Evolutionary conservation across 2,797 vertebrate genomes (phyloP), one percentile per base, ranked within the genome.

Genomic region (Denticeps clupeoides): DNA sequence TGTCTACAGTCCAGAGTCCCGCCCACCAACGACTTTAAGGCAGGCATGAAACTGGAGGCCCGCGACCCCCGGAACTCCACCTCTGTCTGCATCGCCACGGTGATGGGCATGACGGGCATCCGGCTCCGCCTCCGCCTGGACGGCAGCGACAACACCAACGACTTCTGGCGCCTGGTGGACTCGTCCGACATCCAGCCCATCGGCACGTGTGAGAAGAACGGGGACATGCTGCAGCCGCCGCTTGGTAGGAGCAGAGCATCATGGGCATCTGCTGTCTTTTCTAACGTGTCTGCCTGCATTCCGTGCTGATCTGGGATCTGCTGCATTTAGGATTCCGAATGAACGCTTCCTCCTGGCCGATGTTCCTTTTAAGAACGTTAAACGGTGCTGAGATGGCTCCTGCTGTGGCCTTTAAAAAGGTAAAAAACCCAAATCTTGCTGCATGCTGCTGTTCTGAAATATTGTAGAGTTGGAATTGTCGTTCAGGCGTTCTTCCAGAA

Each of bases 111-210:
- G 59, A 89, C 83, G 0, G 94, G 94, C 12, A 85, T 86, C 26
- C 85, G 93, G 26, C 79, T 98, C 13, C 83, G 86, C n/a, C 74
- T 98, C 52, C 80, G 93, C 1, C 82, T 98, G 51, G 94, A 98
- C 13, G 94, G 93, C 32, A 89, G 89, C 2, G 94, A 97, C 76
- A 93, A 91, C 80, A 91, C 81, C 78, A 98, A 98, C 38, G 94
- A 98, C 72, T 97, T 97, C 70, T 98, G 94, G 94, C 83, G 88
- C 18, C 82, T 98, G 47, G 90, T 97, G 2, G 94, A 98, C 78
- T 95, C 93, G n/a, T 75, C 86, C 0, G 93, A 97, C 22, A 93
- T 97, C 62, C 91, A 95, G 57, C 91, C 91, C 2, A 80, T 98
- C 0, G 93, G 94, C 41, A 94, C 88, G 32, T 97, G 92, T 37